A percentile compares a stretch with the other conserved stretches of the same genome.
Evolutionary conservation across 1,140 invertebrate genomes (phyloP).

Genomic region (Lucilia sericata): DNA sequence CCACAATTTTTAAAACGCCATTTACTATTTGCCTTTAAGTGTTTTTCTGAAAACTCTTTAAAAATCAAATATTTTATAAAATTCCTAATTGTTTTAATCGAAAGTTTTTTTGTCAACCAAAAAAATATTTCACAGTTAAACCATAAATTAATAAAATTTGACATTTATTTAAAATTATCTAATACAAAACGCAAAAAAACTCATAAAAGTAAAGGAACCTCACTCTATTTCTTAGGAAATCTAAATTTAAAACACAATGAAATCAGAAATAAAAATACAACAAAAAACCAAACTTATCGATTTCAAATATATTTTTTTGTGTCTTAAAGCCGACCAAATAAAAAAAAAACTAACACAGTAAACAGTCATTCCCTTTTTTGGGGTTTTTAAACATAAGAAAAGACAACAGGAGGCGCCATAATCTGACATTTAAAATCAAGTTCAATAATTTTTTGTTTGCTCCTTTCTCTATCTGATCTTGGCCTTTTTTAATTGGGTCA

Average conservation of each 20-base stretch:
- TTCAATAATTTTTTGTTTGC: neutral
- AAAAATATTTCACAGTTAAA: neutral
- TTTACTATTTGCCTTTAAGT: too few species aligned
- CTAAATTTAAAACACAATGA: neutral
- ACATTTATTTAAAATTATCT: neutral
- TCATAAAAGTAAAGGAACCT: neutral
- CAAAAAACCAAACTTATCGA: neutral
- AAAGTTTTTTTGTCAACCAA: too few species aligned
- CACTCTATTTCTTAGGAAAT: neutral
- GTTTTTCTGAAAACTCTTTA: too few species aligned
- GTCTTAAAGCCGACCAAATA: too few species aligned
- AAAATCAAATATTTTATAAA: too few species aligned
- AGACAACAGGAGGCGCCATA: constrained; percentile 22
- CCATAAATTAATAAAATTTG: constrained; percentile 7
- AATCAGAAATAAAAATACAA: neutral
- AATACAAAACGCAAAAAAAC: neutral
- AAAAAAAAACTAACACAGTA: too few species aligned
- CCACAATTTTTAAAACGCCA: too few species aligned
- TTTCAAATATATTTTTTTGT: too few species aligned
- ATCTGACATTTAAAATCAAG: constrained; percentile 36
- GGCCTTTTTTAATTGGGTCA: constrained; percentile 15
- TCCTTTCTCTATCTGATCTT: neutral
- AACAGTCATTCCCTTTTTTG: neutral
- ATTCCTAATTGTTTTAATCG: too few species aligned
- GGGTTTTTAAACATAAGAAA: neutral